Percentiles rank a stretch among this genome's conserved stretches.
Conservation (phyloP, 2,113 vertebrate species). For the Eudyptes chrysolophus region DNA sequence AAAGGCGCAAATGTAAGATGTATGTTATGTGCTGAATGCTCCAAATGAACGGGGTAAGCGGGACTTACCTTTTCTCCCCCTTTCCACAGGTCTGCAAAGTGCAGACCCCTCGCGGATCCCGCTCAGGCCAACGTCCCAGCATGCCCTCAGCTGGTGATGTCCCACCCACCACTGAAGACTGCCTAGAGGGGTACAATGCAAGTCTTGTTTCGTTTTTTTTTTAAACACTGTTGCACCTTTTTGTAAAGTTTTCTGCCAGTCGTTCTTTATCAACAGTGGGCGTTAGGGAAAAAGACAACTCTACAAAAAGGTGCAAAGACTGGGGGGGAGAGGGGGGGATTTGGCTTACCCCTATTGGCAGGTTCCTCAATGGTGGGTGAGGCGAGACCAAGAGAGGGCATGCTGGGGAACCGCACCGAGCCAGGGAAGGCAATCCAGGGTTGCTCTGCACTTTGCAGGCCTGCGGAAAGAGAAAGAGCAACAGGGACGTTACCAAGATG, state of each 20-base stretch:
- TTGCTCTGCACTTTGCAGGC: constrained; percentile 77
- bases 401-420: constrained; percentile 71
- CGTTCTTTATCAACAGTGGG: constrained; percentile 4
- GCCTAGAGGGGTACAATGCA: constrained; percentile 62
- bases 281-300: constrained; percentile 1
- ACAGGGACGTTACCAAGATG: neutral
- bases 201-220: constrained; percentile 48
- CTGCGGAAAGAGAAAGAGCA: constrained; percentile 68
- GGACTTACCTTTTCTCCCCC: constrained; percentile 61
- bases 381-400: constrained; percentile 71
- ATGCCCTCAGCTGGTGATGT: constrained; percentile 70
- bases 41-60: constrained; percentile 47
- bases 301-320: constrained; percentile 58
- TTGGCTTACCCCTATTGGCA: constrained; percentile 73
- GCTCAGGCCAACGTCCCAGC: constrained; percentile 67
- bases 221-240: constrained; percentile 38
- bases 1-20: constrained; percentile 37
- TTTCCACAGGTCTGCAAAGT: constrained; percentile 67
- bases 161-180: constrained; percentile 71
- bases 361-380: constrained; percentile 75
- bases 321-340: constrained; percentile 1
- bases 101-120: constrained; percentile 53
- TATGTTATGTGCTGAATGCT: constrained; percentile 41
- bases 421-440: constrained; percentile 72
- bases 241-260: constrained; percentile 24